Evolutionary conservation across 2,113 vertebrate species (phyloP).

Genomic region (Parotia lawesii): DNA sequence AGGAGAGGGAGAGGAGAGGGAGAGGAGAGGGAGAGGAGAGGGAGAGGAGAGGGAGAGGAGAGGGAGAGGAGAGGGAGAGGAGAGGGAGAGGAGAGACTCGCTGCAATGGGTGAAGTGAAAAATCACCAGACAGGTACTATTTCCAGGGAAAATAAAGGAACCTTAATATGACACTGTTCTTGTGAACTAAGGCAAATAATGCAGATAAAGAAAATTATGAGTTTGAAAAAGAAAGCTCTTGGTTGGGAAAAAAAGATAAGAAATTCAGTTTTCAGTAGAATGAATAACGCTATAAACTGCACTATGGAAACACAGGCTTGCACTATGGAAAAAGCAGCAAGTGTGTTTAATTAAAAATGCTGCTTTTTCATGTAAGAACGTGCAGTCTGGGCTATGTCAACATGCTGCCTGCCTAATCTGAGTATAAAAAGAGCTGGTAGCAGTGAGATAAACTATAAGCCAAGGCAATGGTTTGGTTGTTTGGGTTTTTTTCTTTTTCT

Average conservation of each 20-base stretch:
- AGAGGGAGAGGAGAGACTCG: not conserved
- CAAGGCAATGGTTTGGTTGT: not conserved
- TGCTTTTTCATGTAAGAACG: conserved; percentile 12
- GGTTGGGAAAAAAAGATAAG: not conserved
- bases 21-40: too few species aligned
- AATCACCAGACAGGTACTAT: not conserved
- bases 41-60: not conserved
- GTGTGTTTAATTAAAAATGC: conserved; percentile 17
- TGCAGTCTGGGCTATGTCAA: not conserved
- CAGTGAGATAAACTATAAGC: conserved; percentile 23
- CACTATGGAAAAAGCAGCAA: not conserved
- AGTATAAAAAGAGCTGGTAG: not conserved
- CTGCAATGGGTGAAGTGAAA: not conserved
- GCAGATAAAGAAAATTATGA: not conserved
- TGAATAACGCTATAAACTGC: not conserved
- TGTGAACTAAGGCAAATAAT: not conserved
- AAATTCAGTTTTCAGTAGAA: not conserved
- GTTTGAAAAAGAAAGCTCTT: not conserved
- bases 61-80: too few species aligned
- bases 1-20: too few species aligned
- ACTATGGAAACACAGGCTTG: not conserved
- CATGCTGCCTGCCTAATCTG: not conserved
- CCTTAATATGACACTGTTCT: not conserved
- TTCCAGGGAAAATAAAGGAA: not conserved
- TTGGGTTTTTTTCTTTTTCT: not conserved